Conservation (phyloP, 2,113 vertebrate species). For the Myrmecophaga tridactyla region DNA sequence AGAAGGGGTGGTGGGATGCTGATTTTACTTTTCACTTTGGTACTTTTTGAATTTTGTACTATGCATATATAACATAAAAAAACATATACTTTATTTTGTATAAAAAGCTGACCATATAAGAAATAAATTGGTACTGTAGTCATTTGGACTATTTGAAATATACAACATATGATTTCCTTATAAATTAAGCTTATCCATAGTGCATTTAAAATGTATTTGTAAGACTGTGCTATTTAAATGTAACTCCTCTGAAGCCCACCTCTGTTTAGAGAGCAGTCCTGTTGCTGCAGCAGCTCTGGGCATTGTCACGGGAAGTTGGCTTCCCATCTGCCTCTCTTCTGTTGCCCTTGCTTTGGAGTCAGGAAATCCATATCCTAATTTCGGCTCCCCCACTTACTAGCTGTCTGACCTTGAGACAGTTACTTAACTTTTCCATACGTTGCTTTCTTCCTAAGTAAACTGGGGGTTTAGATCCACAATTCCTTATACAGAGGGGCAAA, state of each 20-base stretch:
- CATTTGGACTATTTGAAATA: not conserved
- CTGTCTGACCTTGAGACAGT: not conserved
- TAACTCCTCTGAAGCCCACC: not conserved
- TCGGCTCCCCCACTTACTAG: not conserved
- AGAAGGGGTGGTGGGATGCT: not conserved
- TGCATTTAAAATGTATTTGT: not conserved
- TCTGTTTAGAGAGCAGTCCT: not conserved
- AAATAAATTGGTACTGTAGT: not conserved
- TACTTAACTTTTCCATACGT: not conserved
- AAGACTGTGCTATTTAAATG: not conserved
- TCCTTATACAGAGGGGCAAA: not conserved
- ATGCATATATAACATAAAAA: not conserved
- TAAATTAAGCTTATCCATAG: not conserved
- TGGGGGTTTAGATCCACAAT: not conserved
- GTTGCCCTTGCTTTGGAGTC: not conserved
- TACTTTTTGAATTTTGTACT: not conserved
- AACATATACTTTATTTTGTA: not conserved
- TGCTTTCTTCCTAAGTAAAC: not conserved
- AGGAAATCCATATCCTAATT: not conserved
- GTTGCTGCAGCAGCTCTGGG: not conserved
- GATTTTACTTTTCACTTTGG: not conserved
- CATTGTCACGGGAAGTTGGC: not conserved
- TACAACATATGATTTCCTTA: not conserved
- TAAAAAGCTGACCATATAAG: not conserved
- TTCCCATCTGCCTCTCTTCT: not conserved